A percentile compares a stretch with the other conserved stretches of the same genome.
Conservation (phyloP, 2,888 invertebrate species). For the Hirtodrosophila confusa region DNA sequence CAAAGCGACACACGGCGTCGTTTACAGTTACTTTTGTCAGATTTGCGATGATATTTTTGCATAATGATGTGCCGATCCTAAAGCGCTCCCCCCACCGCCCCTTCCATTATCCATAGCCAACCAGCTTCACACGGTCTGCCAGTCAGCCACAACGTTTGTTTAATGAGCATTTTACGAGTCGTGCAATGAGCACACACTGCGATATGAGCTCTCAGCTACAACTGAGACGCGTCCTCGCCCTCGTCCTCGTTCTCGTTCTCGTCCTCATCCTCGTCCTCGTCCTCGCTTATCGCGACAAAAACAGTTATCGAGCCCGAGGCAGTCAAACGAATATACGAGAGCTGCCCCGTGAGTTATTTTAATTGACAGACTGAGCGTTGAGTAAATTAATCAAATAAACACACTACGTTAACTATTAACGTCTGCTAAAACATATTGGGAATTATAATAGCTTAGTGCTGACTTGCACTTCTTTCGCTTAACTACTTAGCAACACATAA, state of each 20-base stretch:
- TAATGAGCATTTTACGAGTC: constrained; percentile 72
- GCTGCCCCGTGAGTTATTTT: constrained; percentile 12
- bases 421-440: too few relatives aligned
- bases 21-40: constrained; percentile 57
- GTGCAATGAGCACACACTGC: constrained; percentile 23
- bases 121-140: neutral
- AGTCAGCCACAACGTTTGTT: constrained; percentile 46
- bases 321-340: constrained; percentile 14
- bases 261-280: constrained; percentile 15
- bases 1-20: constrained; percentile 24
- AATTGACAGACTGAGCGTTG: constrained; percentile 12
- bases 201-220: constrained; percentile 26
- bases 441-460: too few relatives aligned
- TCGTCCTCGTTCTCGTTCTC: constrained; percentile 17
- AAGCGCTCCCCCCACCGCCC: constrained; percentile 6
- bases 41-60: constrained; percentile 50
- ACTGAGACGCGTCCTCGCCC: constrained; percentile 11
- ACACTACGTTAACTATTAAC: too few relatives aligned
- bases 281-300: constrained; percentile 16
- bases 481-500: too few relatives aligned
- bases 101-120: neutral
- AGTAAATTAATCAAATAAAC: too few relatives aligned
- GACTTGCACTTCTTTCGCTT: too few relatives aligned
- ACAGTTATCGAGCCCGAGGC: constrained; percentile 28
- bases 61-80: constrained; percentile 66